These are phyloP conservation scores for Drosophila ezoana DNA, from an alignment of 2,888 invertebrate genomes.

Conservation along the genomic window DNA sequence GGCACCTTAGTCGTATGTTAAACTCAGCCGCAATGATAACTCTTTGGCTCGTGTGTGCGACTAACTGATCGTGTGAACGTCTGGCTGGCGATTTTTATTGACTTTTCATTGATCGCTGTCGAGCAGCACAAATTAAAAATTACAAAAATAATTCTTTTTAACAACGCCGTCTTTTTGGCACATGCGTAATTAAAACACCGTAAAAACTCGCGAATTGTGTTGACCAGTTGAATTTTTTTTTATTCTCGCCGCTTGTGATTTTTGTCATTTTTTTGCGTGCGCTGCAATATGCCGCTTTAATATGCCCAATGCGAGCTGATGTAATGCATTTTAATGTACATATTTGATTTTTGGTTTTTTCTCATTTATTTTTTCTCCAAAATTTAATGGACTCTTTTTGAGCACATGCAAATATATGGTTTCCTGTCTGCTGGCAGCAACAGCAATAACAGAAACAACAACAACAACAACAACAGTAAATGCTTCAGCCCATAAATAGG, in stretches of 20 bases:
- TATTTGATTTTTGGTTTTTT: slow-evolving; percentile 17
- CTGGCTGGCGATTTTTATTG: slow-evolving; percentile 63
- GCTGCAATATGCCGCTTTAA: slow-evolving; percentile 28
- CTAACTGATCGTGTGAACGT: slow-evolving; percentile 41
- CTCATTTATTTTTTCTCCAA: slow-evolving; percentile 17
- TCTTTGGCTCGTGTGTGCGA: slow-evolving; percentile 63
- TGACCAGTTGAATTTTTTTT: slow-evolving; percentile 50
- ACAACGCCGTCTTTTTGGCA: slow-evolving; percentile 57
- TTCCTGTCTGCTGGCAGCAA: slow-evolving; percentile 53
- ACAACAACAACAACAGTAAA: slow-evolving; percentile 16
- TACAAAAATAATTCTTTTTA: slow-evolving; percentile 56
- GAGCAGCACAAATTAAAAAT: slow-evolving; percentile 38
- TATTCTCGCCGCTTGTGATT: slow-evolving; percentile 3
- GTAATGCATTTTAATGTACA: slow-evolving; percentile 56
- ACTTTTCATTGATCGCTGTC: slow-evolving; percentile 73
- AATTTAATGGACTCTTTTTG: slow-evolving; percentile 55
- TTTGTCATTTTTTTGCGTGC: slow-evolving; percentile 26
- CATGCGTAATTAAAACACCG: slow-evolving; percentile 66
- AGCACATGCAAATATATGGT: slow-evolving; percentile 71
- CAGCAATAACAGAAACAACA: slow-evolving; percentile 7
- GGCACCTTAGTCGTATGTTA: slow-evolving; percentile 37
- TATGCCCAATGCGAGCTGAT: slow-evolving; percentile 35
- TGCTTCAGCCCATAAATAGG: slow-evolving; percentile 69
- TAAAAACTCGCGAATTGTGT: slow-evolving; percentile 52
- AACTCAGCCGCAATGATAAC: slow-evolving; percentile 58